Base-by-base conservation (phyloP, 2,797 vertebrate genomes). In the Sebastolobus alascanus region DNA sequence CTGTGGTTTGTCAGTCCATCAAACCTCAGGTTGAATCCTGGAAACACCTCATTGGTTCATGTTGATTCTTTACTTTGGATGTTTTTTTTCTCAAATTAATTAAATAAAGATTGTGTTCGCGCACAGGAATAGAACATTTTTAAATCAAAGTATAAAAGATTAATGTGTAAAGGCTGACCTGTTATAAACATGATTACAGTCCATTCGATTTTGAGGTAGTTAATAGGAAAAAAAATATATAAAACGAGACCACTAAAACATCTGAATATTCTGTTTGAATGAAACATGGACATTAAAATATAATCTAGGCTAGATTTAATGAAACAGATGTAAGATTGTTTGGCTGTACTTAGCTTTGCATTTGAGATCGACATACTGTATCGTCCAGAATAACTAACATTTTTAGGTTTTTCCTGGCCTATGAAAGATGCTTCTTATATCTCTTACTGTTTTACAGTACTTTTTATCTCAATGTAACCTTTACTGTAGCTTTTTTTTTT, bases 311-410 rank as follows among this genome's bases (percentile, higher is more conserved):
- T 83, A 78, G 68, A 68, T 81, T 71, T 82, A 35, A 59, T 55
- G 8, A 71, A 73, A 65, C n/a, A 83, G 43, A 78, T 37, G 22
- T 29, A 18, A 75, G 33, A 29, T 38, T 38, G 54, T 79, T 72
- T 35, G 66, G n/a, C 61, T 64, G 46, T 78, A 25, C 14, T 60
- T 82, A 84, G 58, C 13, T 76, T 79, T 72, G 60, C 73, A 40
- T 81, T 83, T 71, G 65, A 83, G 65, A 64, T 59, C 56, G 20
- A 68, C 43, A 72, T 25, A 65, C 25, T 77, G 55, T 74, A 13
- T 77, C 8, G 2, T 77, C 35, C 75, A 85, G 72, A 88, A 63
- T 73, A 78, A 85, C 70, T 87, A 89, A 90, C 31, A 79, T 67
- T 33, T 83, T 69, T 27, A 64, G 6, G 8, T 82, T 73, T 43